phyloP scores from a whole-genome alignment of 2,888 invertebrate species.

The Athetis lepigone region DNA sequence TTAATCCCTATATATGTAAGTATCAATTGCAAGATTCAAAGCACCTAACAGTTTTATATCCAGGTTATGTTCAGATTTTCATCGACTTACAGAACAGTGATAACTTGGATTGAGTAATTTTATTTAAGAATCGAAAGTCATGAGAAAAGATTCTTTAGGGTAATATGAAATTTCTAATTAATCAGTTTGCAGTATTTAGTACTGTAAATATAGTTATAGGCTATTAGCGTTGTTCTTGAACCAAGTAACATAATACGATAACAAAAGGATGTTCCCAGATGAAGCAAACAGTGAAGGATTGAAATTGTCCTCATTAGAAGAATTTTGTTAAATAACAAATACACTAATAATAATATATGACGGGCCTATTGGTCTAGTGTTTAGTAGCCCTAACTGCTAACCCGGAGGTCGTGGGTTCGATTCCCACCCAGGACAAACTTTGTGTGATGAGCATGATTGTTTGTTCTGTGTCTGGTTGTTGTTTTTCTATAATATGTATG shows the following conservation, averaged over 20 bases:
- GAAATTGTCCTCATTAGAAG: neutral
- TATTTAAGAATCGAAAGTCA: slow-evolving; percentile 1
- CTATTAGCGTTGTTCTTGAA: slow-evolving; percentile 11
- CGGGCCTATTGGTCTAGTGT: too few species aligned
- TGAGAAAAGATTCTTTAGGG: slow-evolving; percentile 1
- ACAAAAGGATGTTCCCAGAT: slow-evolving; percentile 9
- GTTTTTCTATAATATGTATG: too few species aligned
- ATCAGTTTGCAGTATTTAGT: too few species aligned
- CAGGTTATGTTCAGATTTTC: neutral
- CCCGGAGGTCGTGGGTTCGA: too few species aligned
- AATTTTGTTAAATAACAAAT: slow-evolving; percentile 8
- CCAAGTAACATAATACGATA: slow-evolving; percentile 13
- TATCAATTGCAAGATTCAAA: neutral
- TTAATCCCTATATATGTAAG: neutral
- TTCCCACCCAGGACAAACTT: too few species aligned
- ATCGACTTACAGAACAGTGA: neutral
- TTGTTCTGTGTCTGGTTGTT: too few species aligned
- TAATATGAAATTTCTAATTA: too few species aligned
- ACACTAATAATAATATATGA: too few species aligned
- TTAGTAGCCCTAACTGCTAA: too few species aligned
- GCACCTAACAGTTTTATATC: neutral
- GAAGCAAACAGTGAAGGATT: slow-evolving; percentile 1
- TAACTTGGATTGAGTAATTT: neutral
- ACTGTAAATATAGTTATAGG: slow-evolving; percentile 25
- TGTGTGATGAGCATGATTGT: too few species aligned